phyloP scores from a whole-genome alignment of 2,888 invertebrate species.

The Catonia carolina region DNA sequence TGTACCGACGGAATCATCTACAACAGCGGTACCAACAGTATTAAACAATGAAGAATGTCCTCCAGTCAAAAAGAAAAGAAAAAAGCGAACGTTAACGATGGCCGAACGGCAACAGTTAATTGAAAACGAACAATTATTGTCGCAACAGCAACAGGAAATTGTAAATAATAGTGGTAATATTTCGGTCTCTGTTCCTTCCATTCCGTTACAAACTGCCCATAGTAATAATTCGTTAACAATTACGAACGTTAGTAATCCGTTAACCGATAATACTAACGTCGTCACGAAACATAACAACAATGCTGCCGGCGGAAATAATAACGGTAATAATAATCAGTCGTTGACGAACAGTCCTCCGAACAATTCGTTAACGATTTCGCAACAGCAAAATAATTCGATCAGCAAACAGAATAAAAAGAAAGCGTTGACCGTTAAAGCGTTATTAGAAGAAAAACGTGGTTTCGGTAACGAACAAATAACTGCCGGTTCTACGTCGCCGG shows the following conservation, averaged over 20 bases:
- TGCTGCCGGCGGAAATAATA: background rate
- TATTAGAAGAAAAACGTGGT: constrained; percentile 35
- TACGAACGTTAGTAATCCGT: no score
- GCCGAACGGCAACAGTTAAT: background rate
- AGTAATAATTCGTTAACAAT: no score
- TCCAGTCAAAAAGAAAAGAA: constrained; percentile 16
- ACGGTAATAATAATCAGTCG: background rate
- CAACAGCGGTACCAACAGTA: background rate
- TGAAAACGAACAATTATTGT: no score
- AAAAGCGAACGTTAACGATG: background rate
- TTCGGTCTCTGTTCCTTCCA: background rate
- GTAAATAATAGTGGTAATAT: background rate
- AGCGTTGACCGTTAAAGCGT: constrained; percentile 34
- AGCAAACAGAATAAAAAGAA: constrained; percentile 30
- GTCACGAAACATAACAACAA: no score
- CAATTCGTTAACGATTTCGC: background rate
- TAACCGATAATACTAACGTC: no score
- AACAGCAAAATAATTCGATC: background rate
- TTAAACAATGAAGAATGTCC: background rate
- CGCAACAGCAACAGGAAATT: background rate
- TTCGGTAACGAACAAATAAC: no score
- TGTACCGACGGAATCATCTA: background rate
- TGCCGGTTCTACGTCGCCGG: no score
- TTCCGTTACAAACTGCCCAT: no score
- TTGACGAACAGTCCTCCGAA: background rate